Percentiles rank a stretch among this genome's conserved stretches.
Conservation (phyloP, 2,113 vertebrate species). For the Dipodomys ordii region DNA sequence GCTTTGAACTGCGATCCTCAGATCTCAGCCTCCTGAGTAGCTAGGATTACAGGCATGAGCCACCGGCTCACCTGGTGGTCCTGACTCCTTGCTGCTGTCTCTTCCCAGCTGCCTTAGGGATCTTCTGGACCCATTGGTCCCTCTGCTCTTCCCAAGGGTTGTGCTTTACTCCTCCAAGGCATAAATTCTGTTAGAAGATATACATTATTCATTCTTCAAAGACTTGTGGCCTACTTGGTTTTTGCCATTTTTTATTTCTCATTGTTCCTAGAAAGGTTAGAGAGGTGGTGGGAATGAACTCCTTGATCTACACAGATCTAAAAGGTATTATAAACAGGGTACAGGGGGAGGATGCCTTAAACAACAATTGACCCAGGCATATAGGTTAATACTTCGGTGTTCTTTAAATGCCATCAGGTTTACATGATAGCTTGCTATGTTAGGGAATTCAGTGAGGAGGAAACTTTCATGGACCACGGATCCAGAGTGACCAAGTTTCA, state of each 20-base stretch:
- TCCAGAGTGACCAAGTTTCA: background rate
- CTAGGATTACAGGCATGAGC: too few species aligned
- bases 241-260: too few species aligned
- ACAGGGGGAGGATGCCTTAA: too few species aligned
- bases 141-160: too few species aligned
- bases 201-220: background rate
- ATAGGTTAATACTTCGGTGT: background rate
- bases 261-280: background rate
- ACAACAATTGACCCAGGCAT: background rate
- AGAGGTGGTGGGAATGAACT: background rate
- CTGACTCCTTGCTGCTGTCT: background rate
- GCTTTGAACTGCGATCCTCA: too few species aligned
- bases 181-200: background rate
- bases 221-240: background rate
- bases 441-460: background rate
- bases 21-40: too few species aligned
- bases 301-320: background rate
- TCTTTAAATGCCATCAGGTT: background rate
- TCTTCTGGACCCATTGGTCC: background rate
- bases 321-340: background rate
- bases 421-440: background rate
- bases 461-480: background rate
- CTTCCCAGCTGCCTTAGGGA: background rate
- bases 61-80: too few species aligned
- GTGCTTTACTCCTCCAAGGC: background rate